phyloP scores from a whole-genome alignment of 2,888 invertebrate species.

The Suillia variegata region DNA sequence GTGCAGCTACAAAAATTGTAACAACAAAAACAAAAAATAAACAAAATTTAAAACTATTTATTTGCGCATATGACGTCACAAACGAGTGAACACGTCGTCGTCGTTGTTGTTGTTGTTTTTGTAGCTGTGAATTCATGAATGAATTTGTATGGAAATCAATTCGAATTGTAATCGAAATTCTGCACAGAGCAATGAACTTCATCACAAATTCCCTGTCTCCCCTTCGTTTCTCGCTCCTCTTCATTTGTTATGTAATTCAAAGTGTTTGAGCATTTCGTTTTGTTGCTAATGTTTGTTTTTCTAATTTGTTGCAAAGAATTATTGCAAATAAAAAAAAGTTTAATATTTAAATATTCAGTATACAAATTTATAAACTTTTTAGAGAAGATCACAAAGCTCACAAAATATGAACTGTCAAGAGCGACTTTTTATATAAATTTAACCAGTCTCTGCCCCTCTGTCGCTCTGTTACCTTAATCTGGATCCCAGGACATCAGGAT shows the following conservation, averaged over 20 bases:
- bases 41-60: not conserved
- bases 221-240: too few relatives aligned
- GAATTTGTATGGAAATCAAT: slow-evolving; percentile 8
- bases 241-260: slow-evolving; percentile 3
- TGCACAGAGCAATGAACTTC: slow-evolving; percentile 6
- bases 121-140: slow-evolving; percentile 10
- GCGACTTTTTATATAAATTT: too few relatives aligned
- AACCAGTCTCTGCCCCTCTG: too few relatives aligned
- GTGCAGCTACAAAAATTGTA: not conserved
- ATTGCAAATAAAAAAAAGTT: too few relatives aligned
- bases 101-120: slow-evolving; percentile 8
- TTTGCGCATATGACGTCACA: slow-evolving; percentile 5
- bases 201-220: not conserved
- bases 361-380: too few relatives aligned
- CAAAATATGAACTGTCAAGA: too few relatives aligned
- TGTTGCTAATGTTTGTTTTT: not conserved
- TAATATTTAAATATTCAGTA: too few relatives aligned
- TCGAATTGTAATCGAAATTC: not conserved
- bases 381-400: too few relatives aligned
- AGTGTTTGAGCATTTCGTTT: not conserved
- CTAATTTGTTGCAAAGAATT: not conserved
- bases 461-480: too few relatives aligned
- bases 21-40: not conserved
- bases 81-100: not conserved
- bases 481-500: too few relatives aligned